Evolutionary conservation across 2,888 invertebrate species (phyloP).

Genomic region (Phorcus lineatus): DNA sequence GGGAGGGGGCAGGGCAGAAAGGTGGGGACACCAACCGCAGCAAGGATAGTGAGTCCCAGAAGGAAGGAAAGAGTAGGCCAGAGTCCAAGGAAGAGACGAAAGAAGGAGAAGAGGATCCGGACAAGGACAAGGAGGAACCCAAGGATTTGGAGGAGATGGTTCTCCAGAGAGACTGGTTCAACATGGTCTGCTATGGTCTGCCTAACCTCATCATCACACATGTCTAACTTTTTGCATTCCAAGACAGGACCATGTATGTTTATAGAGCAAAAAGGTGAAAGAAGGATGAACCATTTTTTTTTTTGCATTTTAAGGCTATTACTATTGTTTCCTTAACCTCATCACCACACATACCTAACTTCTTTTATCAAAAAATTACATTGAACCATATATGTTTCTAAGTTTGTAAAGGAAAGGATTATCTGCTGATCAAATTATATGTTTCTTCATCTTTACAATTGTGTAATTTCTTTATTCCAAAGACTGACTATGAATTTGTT

Average conservation of each 20-base stretch:
- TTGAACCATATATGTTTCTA: too few species aligned
- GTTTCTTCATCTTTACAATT: slow-evolving; percentile 68
- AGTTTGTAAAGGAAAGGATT: too few species aligned
- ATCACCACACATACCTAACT: too few species aligned
- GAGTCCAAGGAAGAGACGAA: background rate
- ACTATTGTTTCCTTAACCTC: too few species aligned
- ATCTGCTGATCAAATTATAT: too few species aligned
- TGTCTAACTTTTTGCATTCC: slow-evolving; percentile 26
- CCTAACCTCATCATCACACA: slow-evolving; percentile 73
- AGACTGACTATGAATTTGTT: too few species aligned
- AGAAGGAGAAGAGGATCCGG: slow-evolving; percentile 26
- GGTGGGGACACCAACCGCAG: background rate
- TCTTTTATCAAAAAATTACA: too few species aligned
- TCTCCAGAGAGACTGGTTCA: slow-evolving; percentile 64
- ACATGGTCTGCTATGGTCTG: slow-evolving; percentile 74
- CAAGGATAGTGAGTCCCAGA: background rate
- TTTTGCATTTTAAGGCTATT: too few species aligned
- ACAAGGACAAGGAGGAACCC: slow-evolving; percentile 38
- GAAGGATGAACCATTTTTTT: too few species aligned
- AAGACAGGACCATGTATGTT: too few species aligned
- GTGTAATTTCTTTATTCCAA: slow-evolving; percentile 26
- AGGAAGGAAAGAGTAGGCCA: background rate
- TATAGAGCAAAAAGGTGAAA: too few species aligned
- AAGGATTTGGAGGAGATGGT: slow-evolving; percentile 40
- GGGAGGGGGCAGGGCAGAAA: slow-evolving; percentile 24